A percentile compares a stretch with the other conserved stretches of the same genome.
phyloP scores from a whole-genome alignment of 2,113 vertebrate species.

The Emydura subglobosa region DNA sequence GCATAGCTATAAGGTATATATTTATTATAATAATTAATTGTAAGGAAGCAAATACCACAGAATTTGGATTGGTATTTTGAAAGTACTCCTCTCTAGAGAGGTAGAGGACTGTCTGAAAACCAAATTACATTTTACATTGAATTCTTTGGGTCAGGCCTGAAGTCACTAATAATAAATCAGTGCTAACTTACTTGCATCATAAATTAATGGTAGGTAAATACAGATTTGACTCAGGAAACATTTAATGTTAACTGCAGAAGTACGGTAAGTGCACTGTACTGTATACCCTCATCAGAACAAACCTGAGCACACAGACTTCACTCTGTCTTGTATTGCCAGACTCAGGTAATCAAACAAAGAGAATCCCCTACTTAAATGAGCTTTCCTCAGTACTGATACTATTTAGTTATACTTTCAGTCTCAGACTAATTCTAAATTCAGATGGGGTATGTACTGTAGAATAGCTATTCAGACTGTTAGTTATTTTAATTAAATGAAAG shows the following conservation, averaged over 20 bases:
- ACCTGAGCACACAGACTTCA: neutral
- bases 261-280: neutral
- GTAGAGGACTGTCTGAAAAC: neutral
- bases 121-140: neutral
- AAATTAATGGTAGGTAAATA: neutral
- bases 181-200: neutral
- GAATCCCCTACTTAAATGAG: neutral
- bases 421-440: constrained; percentile 51
- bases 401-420: neutral
- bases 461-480: constrained; percentile 1
- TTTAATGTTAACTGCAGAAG: neutral
- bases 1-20: neutral
- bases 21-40: rapidly evolving
- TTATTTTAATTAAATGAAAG: constrained; percentile 59
- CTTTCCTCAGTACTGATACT: neutral
- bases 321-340: neutral
- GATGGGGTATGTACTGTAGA: neutral
- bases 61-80: neutral
- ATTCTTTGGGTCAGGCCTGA: neutral
- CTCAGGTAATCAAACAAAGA: neutral
- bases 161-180: neutral
- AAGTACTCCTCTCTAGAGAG: neutral
- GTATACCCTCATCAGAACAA: neutral
- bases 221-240: neutral
- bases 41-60: neutral